Evolutionary conservation across 2,113 vertebrate genomes (phyloP), one percentile per base, ranked within the genome.

Genomic region (Pseudopodoces humilis): DNA sequence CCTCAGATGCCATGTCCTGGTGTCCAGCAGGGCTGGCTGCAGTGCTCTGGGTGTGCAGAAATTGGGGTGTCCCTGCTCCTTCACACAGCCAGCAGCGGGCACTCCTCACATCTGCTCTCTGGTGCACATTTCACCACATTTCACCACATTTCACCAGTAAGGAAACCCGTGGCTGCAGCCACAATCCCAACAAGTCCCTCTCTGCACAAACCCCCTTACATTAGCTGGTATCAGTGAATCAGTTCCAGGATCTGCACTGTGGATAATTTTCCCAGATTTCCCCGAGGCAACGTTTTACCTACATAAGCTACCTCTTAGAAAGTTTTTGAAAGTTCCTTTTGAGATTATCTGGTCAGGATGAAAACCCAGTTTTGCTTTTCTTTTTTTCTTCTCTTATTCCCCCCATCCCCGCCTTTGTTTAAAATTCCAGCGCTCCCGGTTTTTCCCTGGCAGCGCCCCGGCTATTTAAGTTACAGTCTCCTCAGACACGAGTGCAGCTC

Each of bases 381-480:
- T 25, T 44, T 50, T 50, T 37, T 20, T 13, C 13, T 19, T 9
- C 25, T 30, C 13, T 25, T 4, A 43, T n/a, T 14, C 41, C 41
- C 0, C 4, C 1, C 2, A 12, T 2, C 5, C 4, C 6, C 13
- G 37, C 37, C 35, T 10, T 47, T 11, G 13, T 65, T 9, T 75
- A 15, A 19, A 60, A 76, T 27, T 23, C n/a, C 75, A 31, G 52
- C 1, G 37, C 41, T 72, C 59, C 75, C 15, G 47, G 23, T 25
- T 70, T 25, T 59, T n/a, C 53, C 71, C 78, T 22, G 25, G 62
- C 56, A 52, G 62, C 7, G 28, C 46, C 46, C 22, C 11, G 30
- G 50, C 75, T 63, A 6, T 56, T 59, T 27, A 17, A 30, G 10
- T 23, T 15, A 14, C 23, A 23, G 17, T 10, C 67, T 83, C 43